Evolutionary conservation across 2,797 vertebrate species (phyloP), one percentile per base, ranked within the genome.

Genomic region (Lepilemur ruficaudatus): DNA sequence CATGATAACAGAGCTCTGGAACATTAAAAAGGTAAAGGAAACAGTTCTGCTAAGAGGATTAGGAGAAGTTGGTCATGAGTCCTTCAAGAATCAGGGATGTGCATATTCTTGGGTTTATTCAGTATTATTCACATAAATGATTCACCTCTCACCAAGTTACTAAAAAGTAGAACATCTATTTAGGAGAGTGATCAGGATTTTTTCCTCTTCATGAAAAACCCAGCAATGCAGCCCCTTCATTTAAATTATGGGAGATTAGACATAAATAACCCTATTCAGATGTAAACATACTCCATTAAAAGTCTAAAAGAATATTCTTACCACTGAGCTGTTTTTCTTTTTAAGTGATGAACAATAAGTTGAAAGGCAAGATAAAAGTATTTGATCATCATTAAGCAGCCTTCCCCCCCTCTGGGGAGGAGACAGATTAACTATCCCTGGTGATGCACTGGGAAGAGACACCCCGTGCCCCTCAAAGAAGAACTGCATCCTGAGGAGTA

Each of bases 141-240:
- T 50, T 48, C 70, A 63, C 32, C 7, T 46, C 48, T 65, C n/a
- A 73, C 30, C n/a, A 67, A 65, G 41, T 78, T 78, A 81, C 67
- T 91, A 73, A 81, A 88, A 92, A 95, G 61, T 88, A 79, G 92
- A 67, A 82, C 10, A 93, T 55, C 63, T 76, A 75, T 43, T 89
- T 59, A 93, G 38, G 63, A 93, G 4, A 89, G 43, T 23, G 76
- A 69, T 78, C 41, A 72, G 69, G 76, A 78, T 30, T 67, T 50
- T 86, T 43, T 15, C 43, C 28, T 89, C 61, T 61, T 87, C 73
- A 78, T 23, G 67, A 55, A 83, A 84, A 94, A 59, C 9, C 7
- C 38, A 89, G 63, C 30, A 91, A 78, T 76, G 70, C 0, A 81
- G 43, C n/a, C 28, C 22, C 41, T 73, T 91, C 46, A 32, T 79